Base-by-base conservation (phyloP, 1,140 invertebrate genomes). In the Meloidogyne exigua region DNA sequence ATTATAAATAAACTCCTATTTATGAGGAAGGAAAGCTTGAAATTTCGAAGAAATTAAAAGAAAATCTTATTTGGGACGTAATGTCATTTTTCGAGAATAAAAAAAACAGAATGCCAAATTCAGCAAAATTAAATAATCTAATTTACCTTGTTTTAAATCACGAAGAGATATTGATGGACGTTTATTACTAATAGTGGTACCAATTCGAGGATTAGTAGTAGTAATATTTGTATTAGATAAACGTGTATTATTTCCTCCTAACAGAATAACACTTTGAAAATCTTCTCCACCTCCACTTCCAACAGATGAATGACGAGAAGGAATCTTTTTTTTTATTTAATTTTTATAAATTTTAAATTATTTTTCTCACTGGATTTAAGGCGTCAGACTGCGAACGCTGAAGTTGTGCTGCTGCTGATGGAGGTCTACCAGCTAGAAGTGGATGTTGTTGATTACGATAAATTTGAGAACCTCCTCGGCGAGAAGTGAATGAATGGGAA, bases 361-460 rank as follows among this genome's bases (percentile, higher is more conserved):
- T 3, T 3, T 32, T 32, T n/a, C 49, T 49, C 2, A 72, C 71
- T 64, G 71, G 71, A 26, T 73, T 64, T 28, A 69, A 69, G 13
- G 78, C 78, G 72, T 79, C 76, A 21, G 69, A 79, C 36, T 79
- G 76, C 11, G 68, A 73, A 18, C 78, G 67, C 36, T 80, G 76
- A 62, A 64, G 77, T 23, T 23, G 62, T 13, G 65, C 70, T 28
- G 42, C 42, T 36, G 63, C 71, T 32, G 62, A 57, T 11, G 79
- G 68, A 21, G 68, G 71, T 39, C 23, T 44, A 11, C 65, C 71
- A 62, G 28, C 65, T 18, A 74, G 13, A 62, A 73, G 57, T 15
- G 69, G 69, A 25, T 36, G 69, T 23, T 70, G 68, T 7, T 71
- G 26, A 32, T 71, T 62, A 12, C 65, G 71, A 36, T 65, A 2